Percentiles rank a stretch among this genome's conserved stretches.
Evolutionary conservation across 1,140 invertebrate genomes (phyloP).

Genomic region (Drosophila bocki): DNA sequence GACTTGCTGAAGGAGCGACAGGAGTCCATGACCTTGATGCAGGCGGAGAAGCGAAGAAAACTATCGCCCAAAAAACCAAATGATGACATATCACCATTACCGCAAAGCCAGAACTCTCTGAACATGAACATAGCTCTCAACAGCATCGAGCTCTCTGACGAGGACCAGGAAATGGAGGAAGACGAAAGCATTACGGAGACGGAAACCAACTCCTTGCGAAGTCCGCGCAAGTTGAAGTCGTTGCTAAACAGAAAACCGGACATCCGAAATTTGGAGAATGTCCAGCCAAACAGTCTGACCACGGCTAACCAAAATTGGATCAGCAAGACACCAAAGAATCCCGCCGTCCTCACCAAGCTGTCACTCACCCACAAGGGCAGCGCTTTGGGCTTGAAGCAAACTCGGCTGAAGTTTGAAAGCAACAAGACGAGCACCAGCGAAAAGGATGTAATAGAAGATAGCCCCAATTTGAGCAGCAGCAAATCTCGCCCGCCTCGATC

Average conservation of each 20-base stretch:
- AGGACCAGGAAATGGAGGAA: conserved; percentile 44
- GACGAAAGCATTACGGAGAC: conserved; percentile 68
- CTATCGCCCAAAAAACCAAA: conserved; percentile 47
- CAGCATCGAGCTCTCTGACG: conserved; percentile 53
- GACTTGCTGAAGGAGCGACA: conserved; percentile 40
- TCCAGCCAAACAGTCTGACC: conserved; percentile 25
- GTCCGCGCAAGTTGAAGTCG: conserved; percentile 51
- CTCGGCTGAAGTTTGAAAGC: conserved; percentile 55
- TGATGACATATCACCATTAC: conserved; percentile 47
- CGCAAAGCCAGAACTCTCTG: conserved; percentile 58
- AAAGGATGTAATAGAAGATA: conserved; percentile 67
- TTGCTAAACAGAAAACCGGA: conserved; percentile 25
- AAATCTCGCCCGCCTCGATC: conserved; percentile 52
- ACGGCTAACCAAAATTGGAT: conserved; percentile 26
- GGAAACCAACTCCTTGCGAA: conserved; percentile 30
- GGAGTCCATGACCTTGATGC: conserved; percentile 3
- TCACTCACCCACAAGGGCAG: conserved; percentile 48
- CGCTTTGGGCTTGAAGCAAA: conserved; percentile 56
- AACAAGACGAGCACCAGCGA: conserved; percentile 27
- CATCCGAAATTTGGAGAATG: conserved; percentile 49
- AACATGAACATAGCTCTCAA: conserved; percentile 76
- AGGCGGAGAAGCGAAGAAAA: conserved; percentile 55
- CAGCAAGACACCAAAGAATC: conserved; percentile 43
- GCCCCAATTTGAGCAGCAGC: conserved; percentile 58
- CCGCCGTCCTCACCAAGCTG: conserved; percentile 46